Percentiles rank a stretch among this genome's conserved stretches.
Conservation (phyloP, 2,113 vertebrate genomes). For the Leptodactylus fuscus region DNA sequence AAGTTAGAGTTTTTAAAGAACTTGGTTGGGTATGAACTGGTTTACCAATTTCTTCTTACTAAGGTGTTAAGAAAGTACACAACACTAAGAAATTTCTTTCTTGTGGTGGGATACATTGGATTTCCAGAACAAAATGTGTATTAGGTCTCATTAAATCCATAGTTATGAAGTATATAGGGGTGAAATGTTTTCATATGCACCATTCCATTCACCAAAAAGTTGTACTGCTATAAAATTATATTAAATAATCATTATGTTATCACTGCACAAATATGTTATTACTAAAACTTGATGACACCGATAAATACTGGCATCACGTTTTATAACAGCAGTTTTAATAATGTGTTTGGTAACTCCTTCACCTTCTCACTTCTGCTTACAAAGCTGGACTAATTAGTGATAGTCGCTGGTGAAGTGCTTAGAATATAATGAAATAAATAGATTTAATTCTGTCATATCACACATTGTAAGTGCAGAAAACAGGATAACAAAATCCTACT, state of each 20-base stretch:
- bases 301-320: conserved; percentile 7
- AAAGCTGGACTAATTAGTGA: not conserved
- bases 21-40: too few species aligned
- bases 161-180: not conserved
- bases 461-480: not conserved
- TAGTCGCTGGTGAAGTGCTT: not conserved
- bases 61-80: too few species aligned
- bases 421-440: not conserved
- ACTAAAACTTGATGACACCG: not conserved
- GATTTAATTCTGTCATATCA: not conserved
- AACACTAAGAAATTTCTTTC: too few species aligned
- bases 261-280: conserved; percentile 11
- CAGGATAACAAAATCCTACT: not conserved
- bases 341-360: not conserved
- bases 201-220: not conserved
- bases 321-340: not conserved
- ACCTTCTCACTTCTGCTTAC: not conserved
- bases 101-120: not conserved
- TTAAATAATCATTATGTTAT: conserved; percentile 5
- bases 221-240: not conserved
- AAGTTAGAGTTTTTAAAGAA: too few species aligned
- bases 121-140: not conserved
- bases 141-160: not conserved
- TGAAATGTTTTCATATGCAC: not conserved
- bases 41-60: too few species aligned